Evolutionary conservation across 2,113 vertebrate genomes (phyloP), one percentile per base, ranked within the genome.

Genomic region (Mesoclemmys tuberculata): DNA sequence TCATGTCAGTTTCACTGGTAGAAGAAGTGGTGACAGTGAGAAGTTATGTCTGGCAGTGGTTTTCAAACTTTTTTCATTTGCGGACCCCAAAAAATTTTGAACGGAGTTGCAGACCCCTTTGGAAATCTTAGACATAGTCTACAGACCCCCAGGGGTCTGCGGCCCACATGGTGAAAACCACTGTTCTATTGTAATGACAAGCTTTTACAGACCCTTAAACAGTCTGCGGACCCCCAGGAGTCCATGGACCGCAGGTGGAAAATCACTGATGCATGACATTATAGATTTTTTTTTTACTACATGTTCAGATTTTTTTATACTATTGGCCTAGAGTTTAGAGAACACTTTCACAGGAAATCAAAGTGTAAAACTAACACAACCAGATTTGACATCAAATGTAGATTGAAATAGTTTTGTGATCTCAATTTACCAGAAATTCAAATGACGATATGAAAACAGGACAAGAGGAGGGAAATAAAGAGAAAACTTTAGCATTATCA

Each of bases 391-490:
- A 94, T 91, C 52, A 91, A 89, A 93, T 94, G 35, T 87, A 88
- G 35, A 92, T 44, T 48, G 64, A 82, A 94, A 75, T 9, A 90
- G 51, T 90, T 96, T 95, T 95, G 86, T 96, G 89, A 95, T 92
- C 88, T 96, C 93, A 89, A 81, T 96, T 97, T 92, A 97, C 81
- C 84, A 96, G 54, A 96, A 93, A 96, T 94, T 96, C 82, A 97
- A 94, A 93, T 88, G 79, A 89, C 81, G 79, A 88, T 96, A 95
- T 95, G 85, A 87, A 96, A 94, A 96, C 55, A 97, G 85, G 93
- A 90, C 84, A 97, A 94, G 90, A 96, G 79, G 94, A 55, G 24
- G 77, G 90, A 91, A 96, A 83, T 86, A 83, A 88, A 92, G 61
- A 81, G 78, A 95, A 95, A 88, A 49, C 48, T 87, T 80, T 79